Percentiles rank a stretch among this genome's conserved stretches.
These are phyloP conservation scores for Rhea americana DNA, from an alignment of 2,113 vertebrate species.

Conservation along the genomic window DNA sequence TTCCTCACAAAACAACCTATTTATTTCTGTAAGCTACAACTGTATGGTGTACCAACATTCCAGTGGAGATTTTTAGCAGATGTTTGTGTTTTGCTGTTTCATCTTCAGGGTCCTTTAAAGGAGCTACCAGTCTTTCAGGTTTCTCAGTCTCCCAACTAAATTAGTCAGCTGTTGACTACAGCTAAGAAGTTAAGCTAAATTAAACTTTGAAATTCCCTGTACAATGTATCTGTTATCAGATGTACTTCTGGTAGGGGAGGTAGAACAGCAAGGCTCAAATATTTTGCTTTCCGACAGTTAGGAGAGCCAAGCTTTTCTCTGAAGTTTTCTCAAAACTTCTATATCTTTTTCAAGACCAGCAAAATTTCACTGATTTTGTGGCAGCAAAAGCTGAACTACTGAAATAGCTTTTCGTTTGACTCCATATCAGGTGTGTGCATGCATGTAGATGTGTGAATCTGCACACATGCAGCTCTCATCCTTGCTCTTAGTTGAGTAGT, in stretches of 20 bases:
- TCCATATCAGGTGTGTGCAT: not conserved
- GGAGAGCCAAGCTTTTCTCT: not conserved
- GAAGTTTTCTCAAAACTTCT: not conserved
- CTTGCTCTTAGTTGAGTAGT: not conserved
- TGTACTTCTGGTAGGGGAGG: constrained; percentile 28
- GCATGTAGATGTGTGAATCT: not conserved
- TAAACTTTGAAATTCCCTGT: constrained; percentile 72
- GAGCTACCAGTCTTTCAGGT: constrained; percentile 68
- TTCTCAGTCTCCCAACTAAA: constrained; percentile 76
- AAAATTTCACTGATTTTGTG: not conserved
- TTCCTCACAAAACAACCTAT: fast-evolving
- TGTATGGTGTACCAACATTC: not conserved
- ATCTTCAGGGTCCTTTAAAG: constrained; percentile 72
- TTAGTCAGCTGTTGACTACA: constrained; percentile 72
- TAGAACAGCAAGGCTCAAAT: constrained; percentile 21
- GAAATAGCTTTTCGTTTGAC: not conserved
- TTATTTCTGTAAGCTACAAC: not conserved
- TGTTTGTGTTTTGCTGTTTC: constrained; percentile 24
- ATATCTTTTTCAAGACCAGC: not conserved
- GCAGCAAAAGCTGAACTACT: not conserved
- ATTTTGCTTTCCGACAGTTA: constrained; percentile 15
- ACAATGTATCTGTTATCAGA: constrained; percentile 59
- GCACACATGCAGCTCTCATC: not conserved
- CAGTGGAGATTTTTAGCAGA: constrained; percentile 6
- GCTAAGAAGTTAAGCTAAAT: constrained; percentile 80